These are phyloP conservation scores for Mirza zaza DNA, from an alignment of 2,113 vertebrate species.

Conservation along the genomic window DNA sequence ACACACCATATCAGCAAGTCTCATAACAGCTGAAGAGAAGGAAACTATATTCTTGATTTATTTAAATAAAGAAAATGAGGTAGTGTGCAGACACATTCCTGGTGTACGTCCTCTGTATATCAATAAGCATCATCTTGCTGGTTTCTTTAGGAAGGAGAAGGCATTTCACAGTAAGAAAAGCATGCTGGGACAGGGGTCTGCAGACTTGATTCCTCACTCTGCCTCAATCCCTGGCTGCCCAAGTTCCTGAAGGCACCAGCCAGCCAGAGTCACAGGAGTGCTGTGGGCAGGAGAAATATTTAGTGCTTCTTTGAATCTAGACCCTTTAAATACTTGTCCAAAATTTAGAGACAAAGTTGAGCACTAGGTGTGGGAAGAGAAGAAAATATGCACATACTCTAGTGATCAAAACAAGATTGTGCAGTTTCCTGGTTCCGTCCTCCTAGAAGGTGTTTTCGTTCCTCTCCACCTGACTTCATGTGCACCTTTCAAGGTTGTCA, in stretches of 20 bases:
- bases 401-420: neutral
- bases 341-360: neutral
- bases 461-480: neutral
- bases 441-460: neutral
- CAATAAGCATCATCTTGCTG: neutral
- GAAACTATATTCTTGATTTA: constrained; percentile 71
- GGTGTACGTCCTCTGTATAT: neutral
- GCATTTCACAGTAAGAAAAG: neutral
- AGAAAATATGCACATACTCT: neutral
- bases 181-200: neutral
- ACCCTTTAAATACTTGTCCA: neutral
- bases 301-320: neutral
- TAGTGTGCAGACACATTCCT: neutral
- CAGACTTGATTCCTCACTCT: neutral
- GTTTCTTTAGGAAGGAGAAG: constrained; percentile 10
- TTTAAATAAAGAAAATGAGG: constrained; percentile 56
- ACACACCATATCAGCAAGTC: constrained; percentile 61
- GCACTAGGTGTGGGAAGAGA: neutral
- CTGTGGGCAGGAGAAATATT: neutral
- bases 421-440: neutral
- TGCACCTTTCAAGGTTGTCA: neutral
- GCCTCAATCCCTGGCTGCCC: neutral
- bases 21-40: constrained; percentile 64
- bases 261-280: neutral
- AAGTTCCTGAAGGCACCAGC: neutral